Base-by-base conservation (phyloP, 2,888 invertebrate species). In the Gymnosoma rotundatum region DNA sequence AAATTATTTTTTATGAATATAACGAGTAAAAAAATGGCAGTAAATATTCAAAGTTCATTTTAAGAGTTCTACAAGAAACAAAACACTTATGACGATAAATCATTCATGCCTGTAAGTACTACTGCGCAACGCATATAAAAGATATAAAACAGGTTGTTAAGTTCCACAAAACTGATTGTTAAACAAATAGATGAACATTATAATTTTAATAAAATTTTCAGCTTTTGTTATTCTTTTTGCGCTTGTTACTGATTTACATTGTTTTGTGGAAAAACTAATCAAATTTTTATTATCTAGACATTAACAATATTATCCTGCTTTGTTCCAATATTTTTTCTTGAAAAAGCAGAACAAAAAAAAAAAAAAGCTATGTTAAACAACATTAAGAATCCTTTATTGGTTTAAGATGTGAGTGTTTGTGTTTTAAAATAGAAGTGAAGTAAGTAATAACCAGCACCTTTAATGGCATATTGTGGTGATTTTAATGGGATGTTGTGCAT, bases 391-490 rank as follows among this genome's bases (percentile, higher is more conserved):
- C 60, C 75, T 75, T 83, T 66, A 64, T 56, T 42, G 45, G 58
- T 42, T 66, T 42, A 66, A 42, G 74, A 48, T 21, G 45, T 14
- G 10, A 21, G 20, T 18, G 58, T 70, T 14, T 10, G 70, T 21
- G 76, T 61, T 67, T 67, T 56, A 72, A 63, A 69, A 63, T 52
- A 18, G 54, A 38, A 58, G 38, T 10, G 58, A 78, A 78, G 67
- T 67, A 61, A 58, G 67, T 73, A 80, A 73, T 67, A 80, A 79
- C 60, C 63, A 87, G 87, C 87, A 89, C 90, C 91, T 91, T 84
- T 91, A 92, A 92, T 92, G 91, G 91, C 90, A 91, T 90, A 91
- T 92, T 90, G 91, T 91, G 92, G 91, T 92, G 91, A 91, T 91
- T 90, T 87, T 91, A 89, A 89, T 88, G 88, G 89, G 61, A 45